Base-by-base conservation (phyloP, 2,797 vertebrate genomes). In the Sebastes hubbsi region DNA sequence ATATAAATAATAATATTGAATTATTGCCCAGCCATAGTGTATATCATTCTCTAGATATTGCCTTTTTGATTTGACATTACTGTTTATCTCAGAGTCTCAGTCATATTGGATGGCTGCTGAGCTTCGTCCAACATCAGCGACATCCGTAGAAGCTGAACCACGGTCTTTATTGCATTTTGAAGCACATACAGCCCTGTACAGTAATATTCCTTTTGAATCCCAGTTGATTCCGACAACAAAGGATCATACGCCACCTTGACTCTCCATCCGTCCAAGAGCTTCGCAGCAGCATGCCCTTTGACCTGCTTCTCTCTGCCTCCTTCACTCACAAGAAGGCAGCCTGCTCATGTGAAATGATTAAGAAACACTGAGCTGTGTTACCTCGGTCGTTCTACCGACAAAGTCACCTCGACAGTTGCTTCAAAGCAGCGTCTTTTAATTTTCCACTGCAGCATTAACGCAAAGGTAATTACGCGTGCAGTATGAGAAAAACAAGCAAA, bases 391-490 rank as follows among this genome's bases (percentile, higher is more conserved):
- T 82, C 42, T 74, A 20, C 69, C 52, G 68, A 59, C 79, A 90
- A 91, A 87, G 88, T 88, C 85, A 89, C 81, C 79, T 72, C 66
- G 6, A 58, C 83, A 49, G 60, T 80, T 49, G 54, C 81, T 14
- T 78, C 42, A 8, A 25, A 32, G 59, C 25, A 7, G 29, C 2
- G 64, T 83, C 77, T 87, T 89, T 86, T 86, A 76, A 88, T 89
- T 91, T 92, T 82, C 79, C 84, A 49, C 75, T 4, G 8, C 70
- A 22, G 70, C 66, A 60, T 88, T 87, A 88, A 87, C 78, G 77
- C 83, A 81, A 84, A 90, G 80, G 72, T 92, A 90, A 93, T 93
- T 89, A 84, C 55, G 69, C 86, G 73, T 93, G 81, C 70, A 87
- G 74, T 64, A 58, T 83, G 78, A 83, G 85, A 30, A 89, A 91